Evolutionary conservation across 2,888 invertebrate genomes (phyloP).

Genomic region (Plemyria rubiginata): DNA sequence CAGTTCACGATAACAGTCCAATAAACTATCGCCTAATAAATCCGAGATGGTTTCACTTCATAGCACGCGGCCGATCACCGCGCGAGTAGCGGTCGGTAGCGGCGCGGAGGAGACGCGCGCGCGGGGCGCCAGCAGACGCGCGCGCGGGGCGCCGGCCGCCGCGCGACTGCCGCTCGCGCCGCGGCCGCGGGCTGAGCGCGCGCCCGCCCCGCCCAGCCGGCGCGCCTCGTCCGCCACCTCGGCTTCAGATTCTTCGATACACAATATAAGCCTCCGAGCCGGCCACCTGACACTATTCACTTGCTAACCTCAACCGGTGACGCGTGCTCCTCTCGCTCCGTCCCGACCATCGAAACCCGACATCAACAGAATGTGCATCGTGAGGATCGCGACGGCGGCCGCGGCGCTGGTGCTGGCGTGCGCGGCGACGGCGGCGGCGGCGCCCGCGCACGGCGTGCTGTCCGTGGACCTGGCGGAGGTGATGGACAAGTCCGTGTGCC

Average conservation of each 20-base stretch:
- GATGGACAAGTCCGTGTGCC: constrained; percentile 70
- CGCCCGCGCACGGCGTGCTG: constrained; percentile 40
- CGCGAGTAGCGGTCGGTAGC: no score
- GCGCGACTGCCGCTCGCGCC: background rate
- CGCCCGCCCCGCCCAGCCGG: constrained; percentile 22
- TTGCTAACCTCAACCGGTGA: constrained; percentile 22
- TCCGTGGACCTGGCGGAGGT: constrained; percentile 59
- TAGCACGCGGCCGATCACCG: background rate
- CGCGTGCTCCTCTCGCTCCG: constrained; percentile 27
- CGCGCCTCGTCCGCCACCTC: constrained; percentile 17
- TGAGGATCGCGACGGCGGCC: constrained; percentile 38
- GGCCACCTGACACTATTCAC: constrained; percentile 37
- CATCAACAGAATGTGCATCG: constrained; percentile 19
- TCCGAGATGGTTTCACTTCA: background rate
- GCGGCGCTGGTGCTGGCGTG: constrained; percentile 39
- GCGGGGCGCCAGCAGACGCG: constrained; percentile 5
- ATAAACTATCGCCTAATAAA: background rate
- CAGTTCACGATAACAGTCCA: constrained; percentile 11
- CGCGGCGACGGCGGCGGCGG: constrained; percentile 28
- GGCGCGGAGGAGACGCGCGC: background rate
- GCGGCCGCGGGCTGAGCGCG: constrained; percentile 1
- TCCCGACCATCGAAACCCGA: background rate
- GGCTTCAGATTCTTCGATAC: constrained; percentile 2
- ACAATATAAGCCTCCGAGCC: constrained; percentile 27
- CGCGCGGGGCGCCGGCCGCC: constrained; percentile 12